Evolutionary conservation across 1,140 invertebrate species (phyloP), one percentile per base, ranked within the genome.

Genomic region (Anoplophora glabripennis): DNA sequence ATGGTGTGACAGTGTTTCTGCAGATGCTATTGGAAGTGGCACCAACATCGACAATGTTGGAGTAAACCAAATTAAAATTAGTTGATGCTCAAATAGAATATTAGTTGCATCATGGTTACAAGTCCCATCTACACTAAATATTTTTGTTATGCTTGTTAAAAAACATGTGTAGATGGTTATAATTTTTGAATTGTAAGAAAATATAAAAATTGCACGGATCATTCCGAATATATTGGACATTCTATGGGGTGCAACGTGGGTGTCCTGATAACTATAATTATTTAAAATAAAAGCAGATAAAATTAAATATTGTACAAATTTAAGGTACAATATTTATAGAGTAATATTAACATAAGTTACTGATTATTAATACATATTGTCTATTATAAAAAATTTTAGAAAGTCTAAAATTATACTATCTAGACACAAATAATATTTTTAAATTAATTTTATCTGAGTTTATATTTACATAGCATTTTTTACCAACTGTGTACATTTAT

Each of bases 11-110:
- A 59, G 86, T 89, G 63, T 94, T 94, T 78, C 84, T 93, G 70
- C 93, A 95, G 81, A 86, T 94, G 80, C 78, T 94, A 65, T 79
- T 95, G 71, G 90, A 95, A 78, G 92, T 96, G 61, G 93, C 92
- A 52, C 93, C 93, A 63, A 93, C 92, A 11, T 87, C 89, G 62
- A 86, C 85, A 59, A 87, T 86, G 64, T 86, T 86, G 52, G 59
- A 60, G 42, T 52, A 62, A 41, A 57, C 10, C 14, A 42, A 11
- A 36, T 12, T 41, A 52, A 7, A 10, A 52, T 15, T 17, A 9
- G 9, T 45, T 45, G 42, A 12, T 11, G 9, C 9, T 11, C 9
- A n/a, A 45, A 45, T 45, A 9, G 9, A 15, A 45, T 45, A 45
- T 9, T 45, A 17, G 42, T 44, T 12, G 42, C 11, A 38, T 60